phyloP scores from a whole-genome alignment of 2,113 vertebrate species.

The Andinoacara biseriatus region DNA sequence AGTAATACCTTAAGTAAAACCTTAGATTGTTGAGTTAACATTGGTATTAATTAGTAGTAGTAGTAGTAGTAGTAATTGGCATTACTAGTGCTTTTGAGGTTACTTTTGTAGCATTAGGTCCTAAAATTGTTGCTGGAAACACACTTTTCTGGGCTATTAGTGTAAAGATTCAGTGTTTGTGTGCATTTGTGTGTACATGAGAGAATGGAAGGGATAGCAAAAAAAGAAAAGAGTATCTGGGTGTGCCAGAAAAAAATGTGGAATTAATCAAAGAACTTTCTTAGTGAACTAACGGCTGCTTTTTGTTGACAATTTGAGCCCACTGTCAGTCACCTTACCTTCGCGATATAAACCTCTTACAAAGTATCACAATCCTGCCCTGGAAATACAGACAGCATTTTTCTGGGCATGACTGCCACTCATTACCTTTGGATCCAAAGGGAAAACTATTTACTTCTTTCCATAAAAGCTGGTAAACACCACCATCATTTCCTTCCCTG shows the following conservation, averaged over 20 bases:
- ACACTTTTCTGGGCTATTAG: background rate
- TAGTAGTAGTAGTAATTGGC: too few species aligned
- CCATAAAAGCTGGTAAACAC: conserved; percentile 16
- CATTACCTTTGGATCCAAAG: conserved; percentile 7
- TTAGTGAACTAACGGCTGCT: conserved; percentile 22
- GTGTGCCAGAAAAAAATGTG: conserved; percentile 45
- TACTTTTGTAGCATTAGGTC: conserved; percentile 4
- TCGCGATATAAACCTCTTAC: conserved; percentile 50
- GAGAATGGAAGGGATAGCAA: conserved; percentile 7
- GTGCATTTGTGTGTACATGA: conserved; percentile 18
- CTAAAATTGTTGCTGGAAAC: conserved; percentile 3
- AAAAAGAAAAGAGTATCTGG: conserved; percentile 14
- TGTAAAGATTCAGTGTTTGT: conserved; percentile 4
- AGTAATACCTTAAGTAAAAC: conserved; percentile 36
- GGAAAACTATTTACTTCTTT: conserved; percentile 28
- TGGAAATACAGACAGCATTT: background rate
- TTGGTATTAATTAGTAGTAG: too few species aligned
- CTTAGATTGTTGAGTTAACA: conserved; percentile 18
- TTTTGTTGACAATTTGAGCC: conserved; percentile 41
- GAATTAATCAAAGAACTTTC: conserved; percentile 41
- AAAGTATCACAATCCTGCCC: conserved; percentile 27
- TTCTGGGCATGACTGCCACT: conserved; percentile 31
- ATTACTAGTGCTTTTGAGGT: background rate
- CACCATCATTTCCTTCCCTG: background rate
- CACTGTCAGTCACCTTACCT: conserved; percentile 23